Evolutionary conservation across 2,113 vertebrate species (phyloP).

Genomic region (Pluvialis apricaria): DNA sequence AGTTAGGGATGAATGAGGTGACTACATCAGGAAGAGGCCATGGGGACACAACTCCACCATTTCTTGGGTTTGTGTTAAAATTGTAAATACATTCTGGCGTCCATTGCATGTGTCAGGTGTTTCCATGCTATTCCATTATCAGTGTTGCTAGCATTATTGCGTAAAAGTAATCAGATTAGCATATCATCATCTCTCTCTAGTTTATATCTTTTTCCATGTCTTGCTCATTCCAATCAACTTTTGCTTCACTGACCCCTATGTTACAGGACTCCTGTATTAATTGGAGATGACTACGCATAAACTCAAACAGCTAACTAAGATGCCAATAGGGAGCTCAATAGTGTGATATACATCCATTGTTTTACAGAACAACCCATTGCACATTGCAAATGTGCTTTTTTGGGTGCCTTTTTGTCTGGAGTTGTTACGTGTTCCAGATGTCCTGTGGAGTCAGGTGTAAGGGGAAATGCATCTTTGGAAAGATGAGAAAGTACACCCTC

Average conservation of each 20-base stretch:
- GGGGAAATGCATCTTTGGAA: neutral
- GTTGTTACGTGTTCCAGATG: neutral
- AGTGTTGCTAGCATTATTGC: neutral
- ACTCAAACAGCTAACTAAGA: neutral
- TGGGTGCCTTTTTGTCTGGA: neutral
- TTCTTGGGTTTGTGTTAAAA: neutral
- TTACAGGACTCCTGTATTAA: neutral
- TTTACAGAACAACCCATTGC: neutral
- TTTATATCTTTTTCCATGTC: neutral
- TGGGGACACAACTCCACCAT: rapidly evolving
- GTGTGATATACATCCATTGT: neutral
- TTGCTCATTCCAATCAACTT: neutral
- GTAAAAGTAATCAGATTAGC: neutral
- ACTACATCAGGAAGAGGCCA: neutral
- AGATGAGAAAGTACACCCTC: neutral
- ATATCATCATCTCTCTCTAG: neutral
- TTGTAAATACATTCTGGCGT: neutral
- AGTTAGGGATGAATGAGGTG: neutral
- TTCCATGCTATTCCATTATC: neutral
- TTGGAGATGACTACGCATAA: neutral
- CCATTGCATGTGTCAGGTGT: rapidly evolving
- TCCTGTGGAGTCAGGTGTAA: neutral
- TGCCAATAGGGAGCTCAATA: rapidly evolving
- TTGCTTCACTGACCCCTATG: neutral
- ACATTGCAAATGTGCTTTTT: neutral